phyloP scores from a whole-genome alignment of 2,888 invertebrate species.

The Ethmia dodecea region DNA sequence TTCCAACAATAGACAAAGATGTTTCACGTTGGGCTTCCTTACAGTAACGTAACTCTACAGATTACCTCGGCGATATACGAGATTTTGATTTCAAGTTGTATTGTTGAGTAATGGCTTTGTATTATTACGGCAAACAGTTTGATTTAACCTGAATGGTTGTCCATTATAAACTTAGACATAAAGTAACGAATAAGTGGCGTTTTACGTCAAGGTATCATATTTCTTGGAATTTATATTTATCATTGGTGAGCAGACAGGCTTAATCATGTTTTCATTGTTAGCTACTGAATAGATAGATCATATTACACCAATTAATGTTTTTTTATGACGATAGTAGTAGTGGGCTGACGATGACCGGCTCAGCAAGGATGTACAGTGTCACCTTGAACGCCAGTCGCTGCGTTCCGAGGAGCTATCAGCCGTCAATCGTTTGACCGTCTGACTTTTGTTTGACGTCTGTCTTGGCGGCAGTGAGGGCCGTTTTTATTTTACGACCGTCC shows the following conservation, averaged over 20 bases:
- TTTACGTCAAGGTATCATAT: conserved; percentile 34
- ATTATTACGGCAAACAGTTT: conserved; percentile 27
- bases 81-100: conserved; percentile 35
- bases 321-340: no score
- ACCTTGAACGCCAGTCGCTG: conserved; percentile 74
- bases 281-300: no score
- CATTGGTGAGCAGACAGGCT: neutral
- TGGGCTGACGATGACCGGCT: conserved; percentile 51
- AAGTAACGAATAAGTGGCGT: conserved; percentile 30
- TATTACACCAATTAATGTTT: no score
- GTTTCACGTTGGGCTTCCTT: neutral
- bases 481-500: conserved; percentile 69
- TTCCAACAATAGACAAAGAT: no score
- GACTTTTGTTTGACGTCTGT: conserved; percentile 59
- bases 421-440: conserved; percentile 69
- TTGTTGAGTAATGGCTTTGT: conserved; percentile 30
- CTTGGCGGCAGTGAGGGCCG: conserved; percentile 51
- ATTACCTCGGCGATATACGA: conserved; percentile 25
- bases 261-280: no score
- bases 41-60: conserved; percentile 30
- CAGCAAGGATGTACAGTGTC: conserved; percentile 68
- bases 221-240: conserved; percentile 27
- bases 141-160: conserved; percentile 35
- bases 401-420: conserved; percentile 65
- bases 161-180: conserved; percentile 22